Evolutionary conservation across 2,113 vertebrate genomes (phyloP), one percentile per base, ranked within the genome.

Genomic region (Pyxicephalus adspersus): DNA sequence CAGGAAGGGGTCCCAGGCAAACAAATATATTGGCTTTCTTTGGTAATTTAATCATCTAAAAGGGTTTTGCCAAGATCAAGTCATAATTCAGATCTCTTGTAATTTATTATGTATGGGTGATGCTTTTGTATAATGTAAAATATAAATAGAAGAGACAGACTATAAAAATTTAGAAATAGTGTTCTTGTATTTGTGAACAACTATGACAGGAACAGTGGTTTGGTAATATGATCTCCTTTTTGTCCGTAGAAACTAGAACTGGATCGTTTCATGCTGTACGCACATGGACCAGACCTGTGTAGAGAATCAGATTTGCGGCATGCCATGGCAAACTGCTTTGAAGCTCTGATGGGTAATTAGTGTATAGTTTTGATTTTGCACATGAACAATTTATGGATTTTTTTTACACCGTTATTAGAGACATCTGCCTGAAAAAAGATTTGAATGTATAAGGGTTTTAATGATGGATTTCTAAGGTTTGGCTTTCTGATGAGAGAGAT

Each of bases 261-360:
- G 81, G 98, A 99, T 85, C 95, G 97, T 61, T 99, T 98, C 87
- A 99, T 99, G 98, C 94, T 99, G 45, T 99, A 99, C 72, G 98
- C 98, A 83, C 98, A 99, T 18, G 98, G 98, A 7, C 98, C 98
- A 0, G 98, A 99, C 85, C 94, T 99, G 84, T 99, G 98, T 86
- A 91, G 98, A 80, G 98, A 99, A 86, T 99, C 97, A 0, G 98
- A 99, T 87, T 93, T 99, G 83, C 94, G 98, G 16, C 98, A 99
- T 76, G 98, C 98, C 60, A 99, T 99, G 98, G 98, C 98, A 87
- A 99, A 99, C 92, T 99, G 98, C 91, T 99, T 99, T 73, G 98
- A 99, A 89, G 98, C 98, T 13, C 90, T 99, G 0, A 99, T 99
- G 88, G 98, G 98, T 99, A 91, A 95, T 85, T 20, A 64, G 38